Evolutionary conservation across 35 echinoderm and acorn worm species (phyloP).

Genomic region (Amphiura filiformis): DNA sequence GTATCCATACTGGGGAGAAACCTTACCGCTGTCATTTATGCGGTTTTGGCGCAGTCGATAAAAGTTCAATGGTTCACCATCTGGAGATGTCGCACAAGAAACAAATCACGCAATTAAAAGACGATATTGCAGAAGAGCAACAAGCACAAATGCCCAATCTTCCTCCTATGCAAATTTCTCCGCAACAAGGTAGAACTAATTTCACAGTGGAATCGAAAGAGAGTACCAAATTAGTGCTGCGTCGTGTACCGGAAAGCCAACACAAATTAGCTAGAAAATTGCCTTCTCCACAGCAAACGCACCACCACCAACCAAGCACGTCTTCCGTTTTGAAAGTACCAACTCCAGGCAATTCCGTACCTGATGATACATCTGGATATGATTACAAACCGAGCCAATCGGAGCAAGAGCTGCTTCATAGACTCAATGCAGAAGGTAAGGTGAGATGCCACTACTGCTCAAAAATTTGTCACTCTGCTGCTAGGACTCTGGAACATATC

Average conservation of each 20-base stretch:
- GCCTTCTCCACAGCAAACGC: not conserved
- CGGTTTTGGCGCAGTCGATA: not conserved
- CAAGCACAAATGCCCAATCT: not conserved
- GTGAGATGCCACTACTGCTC: not conserved
- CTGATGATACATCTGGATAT: not conserved
- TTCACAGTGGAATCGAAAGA: not conserved
- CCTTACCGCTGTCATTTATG: not conserved
- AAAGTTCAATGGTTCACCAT: not conserved
- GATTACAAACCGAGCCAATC: not conserved
- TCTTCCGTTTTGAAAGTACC: not conserved
- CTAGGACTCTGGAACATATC: not conserved
- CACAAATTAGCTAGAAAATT: too few species aligned
- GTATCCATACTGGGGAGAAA: not conserved
- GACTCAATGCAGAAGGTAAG: not conserved
- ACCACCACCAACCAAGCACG: not conserved
- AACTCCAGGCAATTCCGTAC: not conserved
- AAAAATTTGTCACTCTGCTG: not conserved
- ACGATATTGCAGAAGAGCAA: not conserved
- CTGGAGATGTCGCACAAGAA: not conserved
- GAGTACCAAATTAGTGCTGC: not conserved
- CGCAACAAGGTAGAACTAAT: not conserved
- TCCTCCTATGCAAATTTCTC: not conserved
- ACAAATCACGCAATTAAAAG: not conserved
- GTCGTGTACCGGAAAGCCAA: not conserved
- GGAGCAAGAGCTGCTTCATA: not conserved